Evolutionary conservation across 2,888 invertebrate genomes (phyloP).

Genomic region (Mythimna pallens): DNA sequence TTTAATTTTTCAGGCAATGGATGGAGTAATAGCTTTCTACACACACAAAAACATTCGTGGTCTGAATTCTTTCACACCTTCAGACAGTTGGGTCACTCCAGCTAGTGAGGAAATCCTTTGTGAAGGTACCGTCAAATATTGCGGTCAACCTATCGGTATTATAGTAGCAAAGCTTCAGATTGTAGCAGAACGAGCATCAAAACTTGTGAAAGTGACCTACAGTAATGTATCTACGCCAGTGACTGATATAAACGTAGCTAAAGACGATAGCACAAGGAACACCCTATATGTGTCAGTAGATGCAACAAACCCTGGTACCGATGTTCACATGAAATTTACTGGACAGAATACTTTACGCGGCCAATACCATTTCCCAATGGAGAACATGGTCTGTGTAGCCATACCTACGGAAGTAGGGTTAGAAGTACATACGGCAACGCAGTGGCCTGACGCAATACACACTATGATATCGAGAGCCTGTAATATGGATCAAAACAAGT

Average conservation of each 20-base stretch:
- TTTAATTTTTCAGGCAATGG: conserved; percentile 81
- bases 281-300: conserved; percentile 1
- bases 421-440: conserved; percentile 91
- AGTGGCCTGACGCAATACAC: conserved; percentile 91
- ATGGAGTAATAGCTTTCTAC: conserved; percentile 92
- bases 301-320: conserved; percentile 41
- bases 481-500: conserved; percentile 84
- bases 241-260: conserved; percentile 42
- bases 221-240: conserved; percentile 69
- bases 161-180: conserved; percentile 91
- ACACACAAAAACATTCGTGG: conserved; percentile 93
- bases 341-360: conserved; percentile 85
- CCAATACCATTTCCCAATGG: conserved; percentile 94
- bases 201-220: conserved; percentile 89
- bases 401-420: conserved; percentile 93
- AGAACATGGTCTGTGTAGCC: conserved; percentile 91
- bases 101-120: conserved; percentile 77
- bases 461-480: conserved; percentile 86
- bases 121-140: conserved; percentile 67
- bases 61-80: conserved; percentile 87
- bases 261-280: conserved; percentile 31
- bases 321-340: conserved; percentile 30
- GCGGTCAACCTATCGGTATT: conserved; percentile 73
- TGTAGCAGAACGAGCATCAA: conserved; percentile 89
- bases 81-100: conserved; percentile 43